Evolutionary conservation across 2,888 invertebrate species (phyloP), one percentile per base, ranked within the genome.

Genomic region (Carpatolechia fugitivella): DNA sequence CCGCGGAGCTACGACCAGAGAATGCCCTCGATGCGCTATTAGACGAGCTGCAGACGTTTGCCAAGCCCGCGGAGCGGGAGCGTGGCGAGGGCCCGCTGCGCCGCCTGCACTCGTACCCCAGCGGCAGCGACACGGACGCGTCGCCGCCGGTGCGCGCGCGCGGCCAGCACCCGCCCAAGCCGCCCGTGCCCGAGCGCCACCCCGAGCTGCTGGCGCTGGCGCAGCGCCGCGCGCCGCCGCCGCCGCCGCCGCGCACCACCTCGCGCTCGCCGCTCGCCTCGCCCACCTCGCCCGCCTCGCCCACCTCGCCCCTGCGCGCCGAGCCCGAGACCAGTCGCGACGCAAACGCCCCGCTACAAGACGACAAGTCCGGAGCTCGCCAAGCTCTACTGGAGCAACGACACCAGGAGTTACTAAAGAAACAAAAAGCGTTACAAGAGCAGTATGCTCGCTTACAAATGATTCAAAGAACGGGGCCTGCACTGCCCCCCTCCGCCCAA

Each of bases 1-100:
- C 64, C 59, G 64, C 77, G 65, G 86, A 85, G 59, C 59, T 80
- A 90, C 94, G 95, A 91, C 92, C 96, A 92, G 97, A 97, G 94
- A 97, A 97, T 95, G 96, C 97, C 94, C 96, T 97, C 95, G 97
- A 97, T 94, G 96, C 96, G 94, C 89, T 97, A 95, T 91, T 97
- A 95, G 97, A 97, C 85, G 97, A 97, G 85, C 92, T 97, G 64
- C 96, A 97, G 86, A 97, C 97, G 31, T 97, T 97, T 84, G 94
- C 96, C 54, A 94, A 95, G 79, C 96, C 96, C 51, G 63, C 74
- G 56, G 72, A 72, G 70, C 57, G 69, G 58, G 69, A 59, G 50
- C 70, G 78, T 46, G 72, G 70, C 31, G 83, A 91, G 41, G 92
- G 92, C 11, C 91, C 94, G 13, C 86, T 96, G 65, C 92, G 95